Percentiles rank a stretch among this genome's conserved stretches.
Evolutionary conservation across 2,888 invertebrate genomes (phyloP).

Genomic region (Didymodactylos carnosus): DNA sequence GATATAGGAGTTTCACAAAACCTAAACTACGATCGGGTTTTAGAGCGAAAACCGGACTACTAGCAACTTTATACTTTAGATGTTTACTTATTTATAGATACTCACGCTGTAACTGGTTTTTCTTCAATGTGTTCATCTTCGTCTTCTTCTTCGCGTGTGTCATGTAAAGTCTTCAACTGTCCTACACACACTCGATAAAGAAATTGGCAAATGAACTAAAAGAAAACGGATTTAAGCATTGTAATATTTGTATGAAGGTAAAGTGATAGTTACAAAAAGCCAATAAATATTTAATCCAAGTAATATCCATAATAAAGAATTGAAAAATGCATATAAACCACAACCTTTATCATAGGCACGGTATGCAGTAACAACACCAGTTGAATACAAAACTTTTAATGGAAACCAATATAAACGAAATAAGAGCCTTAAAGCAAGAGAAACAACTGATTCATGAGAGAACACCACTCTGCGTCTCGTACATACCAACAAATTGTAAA

Average conservation of each 20-base stretch:
- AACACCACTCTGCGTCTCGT: no score
- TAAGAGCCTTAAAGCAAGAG: slow-evolving; percentile 21
- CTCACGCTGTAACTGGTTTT: no score
- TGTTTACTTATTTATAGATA: no score
- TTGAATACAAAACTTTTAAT: slow-evolving; percentile 24
- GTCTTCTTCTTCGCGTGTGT: slow-evolving; percentile 21
- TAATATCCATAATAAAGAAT: slow-evolving; percentile 24
- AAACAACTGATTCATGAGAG: no score
- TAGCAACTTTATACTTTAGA: no score
- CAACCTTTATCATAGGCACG: slow-evolving; percentile 8
- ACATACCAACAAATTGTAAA: slow-evolving; percentile 19
- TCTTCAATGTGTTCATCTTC: no score
- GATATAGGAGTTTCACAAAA: no score
- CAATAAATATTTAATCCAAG: slow-evolving; percentile 28
- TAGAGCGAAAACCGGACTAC: no score
- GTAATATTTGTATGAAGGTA: neutral
- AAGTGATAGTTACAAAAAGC: slow-evolving; percentile 19
- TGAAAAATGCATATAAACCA: slow-evolving; percentile 18
- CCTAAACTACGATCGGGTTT: no score
- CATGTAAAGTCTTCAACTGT: slow-evolving; percentile 27
- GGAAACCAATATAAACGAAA: slow-evolving; percentile 30
- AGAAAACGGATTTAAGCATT: slow-evolving; percentile 9
- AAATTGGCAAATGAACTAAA: slow-evolving; percentile 26
- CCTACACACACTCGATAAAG: slow-evolving; percentile 28
- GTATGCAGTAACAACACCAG: slow-evolving; percentile 19